Evolutionary conservation across 92 coral and sea anemone species (phyloP), one percentile per base, ranked within the genome.

Genomic region (Muricea muricata): DNA sequence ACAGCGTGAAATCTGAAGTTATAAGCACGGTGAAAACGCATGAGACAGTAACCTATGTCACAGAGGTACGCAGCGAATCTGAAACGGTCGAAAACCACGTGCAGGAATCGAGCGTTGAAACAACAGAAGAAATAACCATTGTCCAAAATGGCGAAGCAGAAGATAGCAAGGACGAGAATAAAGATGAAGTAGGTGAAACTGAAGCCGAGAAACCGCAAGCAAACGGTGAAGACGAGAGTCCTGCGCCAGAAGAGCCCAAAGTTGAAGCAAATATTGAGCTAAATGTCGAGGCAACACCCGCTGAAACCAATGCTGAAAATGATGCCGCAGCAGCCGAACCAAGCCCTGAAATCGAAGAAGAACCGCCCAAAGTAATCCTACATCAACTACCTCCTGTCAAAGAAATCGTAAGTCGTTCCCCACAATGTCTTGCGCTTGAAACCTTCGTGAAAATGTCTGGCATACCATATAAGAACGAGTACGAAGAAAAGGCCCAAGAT

Each of bases 301-400:
- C 92, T 55, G 98, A 94, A 63, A 68, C 86, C 77, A 91, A 91
- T 57, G 98, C 92, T 55, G 98, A 94, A 63, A 68, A 83, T 80
- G 90, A 91, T 57, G 98, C 61, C 57, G 90, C 90, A 87, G 93
- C 97, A 50, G 89, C 78, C 33, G 93, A 92, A 48, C 89, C 88
- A 25, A 94, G 87, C 65, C 87, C 89, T 83, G 88, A 87, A 82
- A 89, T 89, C 75, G 98, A 97, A 79, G 99, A 93, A 85, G 88
- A 79, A 37, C 97, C 97, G 52, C 90, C 98, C 29, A 94, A 92
- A 80, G 94, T 94, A 45, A 63, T 80, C 46, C 89, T 97, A 24
- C 94, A 93, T 72, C 99, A 97, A 86, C 94, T 91, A 73, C 98
- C 98, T 0, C 99, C 98, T 7, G 82, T 91, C 54, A 86, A 81